Evolutionary conservation across 2,113 vertebrate species (phyloP), one percentile per base, ranked within the genome.

Genomic region (Pygoscelis antarcticus): DNA sequence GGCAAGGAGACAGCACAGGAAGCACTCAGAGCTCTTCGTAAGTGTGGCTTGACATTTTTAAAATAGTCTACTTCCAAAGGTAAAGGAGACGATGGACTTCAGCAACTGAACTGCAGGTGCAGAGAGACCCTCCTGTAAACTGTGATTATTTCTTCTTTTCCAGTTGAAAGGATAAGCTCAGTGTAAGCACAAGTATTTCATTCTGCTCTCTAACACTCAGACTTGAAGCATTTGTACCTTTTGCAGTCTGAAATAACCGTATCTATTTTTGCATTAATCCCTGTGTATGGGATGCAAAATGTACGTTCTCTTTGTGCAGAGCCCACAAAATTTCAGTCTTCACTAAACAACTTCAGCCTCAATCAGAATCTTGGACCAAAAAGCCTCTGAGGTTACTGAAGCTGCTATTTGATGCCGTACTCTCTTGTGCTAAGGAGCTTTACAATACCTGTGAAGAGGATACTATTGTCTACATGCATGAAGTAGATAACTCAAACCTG

Each of bases 1-100:
- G 78, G 72, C 49, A 96, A 82, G 89, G 81, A 96, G 81, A 90
- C 54, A 38, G 91, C 75, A 90, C 70, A 93, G 94, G 91, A 97
- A 97, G 81, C 78, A 66, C 46, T 93, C 74, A n/a, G 78, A 91
- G 66, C 74, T 93, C 84, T 88, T 72, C 2, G 0, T 62, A 95
- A 96, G 89, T 66, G 77, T 78, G 60, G 70, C 44, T 88, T 10
- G 13, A 87, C 42, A 57, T 95, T 93, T 91, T 95, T 93, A 18
- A 90, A 95, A 86, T 91, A 85, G 46, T 69, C 32, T 84, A 2
- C 68, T 88, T 97, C 70, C 58, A 85, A 85, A 87, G n/a, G 51
- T 70, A 94, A 87, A 72, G 54, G 77, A 94, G 81, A 72, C 57
- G 91, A 94, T 64, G 66, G 75, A 86, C 71, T 71, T n/a, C 75